Percentiles rank a stretch among this genome's conserved stretches.
Conservation (phyloP, 2,888 invertebrate species). For the Raillietiella orientalis region DNA sequence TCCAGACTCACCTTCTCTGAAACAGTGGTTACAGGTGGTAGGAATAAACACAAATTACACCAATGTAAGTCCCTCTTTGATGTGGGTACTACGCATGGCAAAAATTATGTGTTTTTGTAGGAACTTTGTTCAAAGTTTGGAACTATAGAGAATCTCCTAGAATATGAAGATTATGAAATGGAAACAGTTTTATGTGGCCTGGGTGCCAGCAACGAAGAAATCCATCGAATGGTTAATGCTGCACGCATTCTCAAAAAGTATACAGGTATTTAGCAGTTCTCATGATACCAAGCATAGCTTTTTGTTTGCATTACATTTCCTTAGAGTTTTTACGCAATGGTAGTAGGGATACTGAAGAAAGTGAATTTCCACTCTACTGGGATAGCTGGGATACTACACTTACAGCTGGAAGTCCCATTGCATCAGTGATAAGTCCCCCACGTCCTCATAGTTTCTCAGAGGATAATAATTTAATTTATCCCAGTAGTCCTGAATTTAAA, state of each 20-base stretch:
- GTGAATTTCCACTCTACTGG: conserved; percentile 46
- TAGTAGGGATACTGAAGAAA: not conserved
- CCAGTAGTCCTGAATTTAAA: too few relatives aligned
- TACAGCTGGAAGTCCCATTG: conserved; percentile 4
- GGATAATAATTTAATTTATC: too few relatives aligned
- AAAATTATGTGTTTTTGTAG: conserved; percentile 14
- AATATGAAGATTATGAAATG: conserved; percentile 50
- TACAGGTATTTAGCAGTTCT: conserved; percentile 24
- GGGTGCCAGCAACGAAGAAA: conserved; percentile 41
- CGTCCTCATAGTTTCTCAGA: too few relatives aligned
- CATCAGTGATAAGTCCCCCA: conserved; percentile 8
- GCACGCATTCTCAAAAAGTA: conserved; percentile 54
- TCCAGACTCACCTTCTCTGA: conserved; percentile 17
- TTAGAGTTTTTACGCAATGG: too few relatives aligned
- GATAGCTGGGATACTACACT: conserved; percentile 46
- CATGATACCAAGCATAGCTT: conserved; percentile 6
- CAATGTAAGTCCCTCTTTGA: conserved; percentile 17
- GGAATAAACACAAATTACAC: conserved; percentile 39
- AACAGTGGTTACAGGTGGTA: conserved; percentile 72
- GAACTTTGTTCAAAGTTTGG: conserved; percentile 26
- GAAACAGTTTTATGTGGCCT: conserved; percentile 29
- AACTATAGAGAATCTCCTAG: conserved; percentile 44
- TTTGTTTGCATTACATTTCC: conserved; percentile 13
- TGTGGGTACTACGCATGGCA: too few relatives aligned
- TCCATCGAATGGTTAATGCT: conserved; percentile 43